Conservation (phyloP, 2,888 invertebrate species). For the Callosobruchus maculatus region DNA sequence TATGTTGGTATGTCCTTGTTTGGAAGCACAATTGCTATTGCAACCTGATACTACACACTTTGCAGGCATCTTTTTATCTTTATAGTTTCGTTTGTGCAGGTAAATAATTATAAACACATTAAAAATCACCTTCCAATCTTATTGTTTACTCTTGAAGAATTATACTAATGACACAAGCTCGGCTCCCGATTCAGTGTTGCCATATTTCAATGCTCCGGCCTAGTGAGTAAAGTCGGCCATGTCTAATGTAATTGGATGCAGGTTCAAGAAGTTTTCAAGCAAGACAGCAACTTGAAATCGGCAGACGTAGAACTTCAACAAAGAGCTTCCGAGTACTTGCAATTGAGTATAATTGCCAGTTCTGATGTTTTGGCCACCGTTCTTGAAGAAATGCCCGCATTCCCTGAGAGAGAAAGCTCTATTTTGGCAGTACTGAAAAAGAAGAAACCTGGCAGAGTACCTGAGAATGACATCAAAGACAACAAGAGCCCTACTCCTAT, state of each 20-base stretch:
- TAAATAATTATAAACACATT: no score
- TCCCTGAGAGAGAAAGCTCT: constrained; percentile 97
- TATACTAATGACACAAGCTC: no score
- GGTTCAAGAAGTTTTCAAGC: constrained; percentile 88
- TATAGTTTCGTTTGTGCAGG: no score
- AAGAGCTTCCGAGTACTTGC: constrained; percentile 95
- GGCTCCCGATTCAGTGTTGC: no score
- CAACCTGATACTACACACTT: no score
- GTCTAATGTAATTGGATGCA: not conserved
- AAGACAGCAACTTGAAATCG: constrained; percentile 93
- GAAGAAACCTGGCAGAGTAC: constrained; percentile 93
- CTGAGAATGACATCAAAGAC: constrained; percentile 81
- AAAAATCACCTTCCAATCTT: no score
- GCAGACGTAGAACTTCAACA: constrained; percentile 99
- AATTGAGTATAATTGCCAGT: constrained; percentile 92
- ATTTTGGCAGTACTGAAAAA: constrained; percentile 97
- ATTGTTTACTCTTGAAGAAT: no score
- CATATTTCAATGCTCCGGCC: no score
- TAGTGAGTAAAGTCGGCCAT: not conserved
- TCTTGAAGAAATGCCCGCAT: constrained; percentile 99
- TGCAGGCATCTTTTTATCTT: no score
- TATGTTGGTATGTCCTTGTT: no score
- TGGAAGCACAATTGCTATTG: no score
- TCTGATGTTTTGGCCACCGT: constrained; percentile 97
- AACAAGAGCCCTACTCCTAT: constrained; percentile 70